phyloP scores from a whole-genome alignment of 2,113 vertebrate genomes.

The Eubucco bourcierii region DNA sequence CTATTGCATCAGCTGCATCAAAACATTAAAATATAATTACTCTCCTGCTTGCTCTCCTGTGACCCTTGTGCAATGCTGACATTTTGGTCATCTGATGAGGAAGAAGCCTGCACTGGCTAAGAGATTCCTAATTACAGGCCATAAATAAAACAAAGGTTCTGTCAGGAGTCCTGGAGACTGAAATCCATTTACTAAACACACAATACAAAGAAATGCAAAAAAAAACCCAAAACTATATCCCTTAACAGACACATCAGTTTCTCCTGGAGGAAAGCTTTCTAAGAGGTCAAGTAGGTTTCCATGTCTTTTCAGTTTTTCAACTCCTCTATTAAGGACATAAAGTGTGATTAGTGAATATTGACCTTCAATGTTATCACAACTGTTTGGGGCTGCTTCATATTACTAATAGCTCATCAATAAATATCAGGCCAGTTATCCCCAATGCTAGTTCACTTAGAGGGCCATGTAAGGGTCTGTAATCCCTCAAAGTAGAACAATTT shows the following conservation, averaged over 20 bases:
- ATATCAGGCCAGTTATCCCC: not conserved
- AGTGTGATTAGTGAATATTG: not conserved
- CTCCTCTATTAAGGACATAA: not conserved
- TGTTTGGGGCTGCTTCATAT: not conserved
- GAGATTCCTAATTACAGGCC: not conserved
- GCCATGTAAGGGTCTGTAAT: not conserved
- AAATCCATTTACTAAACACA: not conserved
- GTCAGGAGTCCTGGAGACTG: not conserved
- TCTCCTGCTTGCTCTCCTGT: not conserved
- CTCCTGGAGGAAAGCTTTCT: not conserved
- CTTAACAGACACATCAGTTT: not conserved
- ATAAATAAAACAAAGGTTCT: not conserved
- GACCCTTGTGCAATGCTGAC: not conserved
- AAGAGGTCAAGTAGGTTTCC: not conserved
- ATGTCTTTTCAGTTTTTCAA: not conserved
- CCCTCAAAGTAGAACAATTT: not conserved
- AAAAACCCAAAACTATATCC: not conserved
- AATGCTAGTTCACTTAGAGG: not conserved
- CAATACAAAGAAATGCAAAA: not conserved
- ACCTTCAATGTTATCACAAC: not conserved
- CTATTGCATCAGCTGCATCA: not conserved
- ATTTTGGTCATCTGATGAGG: not conserved
- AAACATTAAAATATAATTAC: not conserved
- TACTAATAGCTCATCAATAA: not conserved
- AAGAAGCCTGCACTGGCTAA: not conserved